phyloP scores from a whole-genome alignment of 1,140 invertebrate species.

The Tetraneura akinire region DNA sequence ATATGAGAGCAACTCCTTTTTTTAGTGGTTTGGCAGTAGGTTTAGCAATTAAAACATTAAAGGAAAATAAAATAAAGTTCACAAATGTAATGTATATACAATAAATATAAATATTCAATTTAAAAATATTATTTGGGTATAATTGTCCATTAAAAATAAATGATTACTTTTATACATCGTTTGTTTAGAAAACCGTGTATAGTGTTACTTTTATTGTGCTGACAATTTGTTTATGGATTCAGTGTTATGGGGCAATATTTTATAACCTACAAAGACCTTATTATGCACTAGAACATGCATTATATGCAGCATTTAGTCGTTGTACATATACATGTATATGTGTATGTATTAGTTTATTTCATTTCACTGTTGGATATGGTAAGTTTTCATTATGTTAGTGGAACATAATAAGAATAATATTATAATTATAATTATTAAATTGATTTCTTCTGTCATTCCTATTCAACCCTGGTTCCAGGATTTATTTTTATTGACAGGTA shows the following conservation, averaged over 20 bases:
- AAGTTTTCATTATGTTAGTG: no score
- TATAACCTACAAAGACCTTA: neutral
- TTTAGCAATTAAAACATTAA: neutral
- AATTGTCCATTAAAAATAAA: no score
- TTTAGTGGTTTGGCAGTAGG: neutral
- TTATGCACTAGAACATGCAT: neutral
- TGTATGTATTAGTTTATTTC: neutral
- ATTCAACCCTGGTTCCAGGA: no score
- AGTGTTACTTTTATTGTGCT: neutral
- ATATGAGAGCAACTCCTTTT: neutral
- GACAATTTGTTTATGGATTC: neutral
- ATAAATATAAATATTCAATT: neutral
- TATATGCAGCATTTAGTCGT: neutral
- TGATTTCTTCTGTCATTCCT: no score
- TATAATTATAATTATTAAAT: no score
- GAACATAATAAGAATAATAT: no score
- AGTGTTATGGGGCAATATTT: neutral
- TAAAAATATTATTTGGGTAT: no score
- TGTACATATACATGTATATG: neutral
- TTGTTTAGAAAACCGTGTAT: neutral
- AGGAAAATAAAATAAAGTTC: neutral
- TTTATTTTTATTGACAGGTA: no score
- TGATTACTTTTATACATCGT: no score
- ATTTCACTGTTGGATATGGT: constrained; percentile 5
- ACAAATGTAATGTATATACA: neutral